Percentiles rank a stretch among this genome's conserved stretches.
Conservation (phyloP, 1,140 invertebrate species). For the Magallana angulata region DNA sequence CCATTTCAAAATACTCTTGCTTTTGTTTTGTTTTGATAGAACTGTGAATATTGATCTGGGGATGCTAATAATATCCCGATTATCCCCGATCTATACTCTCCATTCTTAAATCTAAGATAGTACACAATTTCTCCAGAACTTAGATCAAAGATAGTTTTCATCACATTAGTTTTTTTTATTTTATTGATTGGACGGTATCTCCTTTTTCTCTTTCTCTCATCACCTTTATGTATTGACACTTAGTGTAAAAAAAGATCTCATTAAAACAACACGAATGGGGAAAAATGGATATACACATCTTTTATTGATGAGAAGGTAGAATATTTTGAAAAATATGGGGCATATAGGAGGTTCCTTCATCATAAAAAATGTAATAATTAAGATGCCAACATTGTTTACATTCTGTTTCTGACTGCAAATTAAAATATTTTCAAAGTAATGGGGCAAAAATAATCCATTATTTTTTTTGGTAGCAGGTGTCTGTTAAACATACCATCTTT, state of each 20-base stretch:
- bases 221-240: neutral
- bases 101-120: constrained; percentile 5
- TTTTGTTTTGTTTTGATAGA: too few relatives aligned
- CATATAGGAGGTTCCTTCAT: neutral
- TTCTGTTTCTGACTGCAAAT: neutral
- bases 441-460: too few relatives aligned
- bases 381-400: neutral
- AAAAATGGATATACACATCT: neutral
- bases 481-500: too few relatives aligned
- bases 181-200: constrained; percentile 14
- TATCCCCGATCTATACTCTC: neutral
- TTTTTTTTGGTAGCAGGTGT: too few relatives aligned
- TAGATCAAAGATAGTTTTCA: constrained; percentile 7
- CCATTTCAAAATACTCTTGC: too few relatives aligned
- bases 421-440: neutral
- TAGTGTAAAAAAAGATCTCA: neutral
- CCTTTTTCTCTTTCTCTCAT: neutral
- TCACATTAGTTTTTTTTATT: neutral
- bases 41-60: neutral
- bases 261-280: neutral
- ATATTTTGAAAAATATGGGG: constrained; percentile 17
- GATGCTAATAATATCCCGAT: neutral
- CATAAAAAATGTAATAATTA: neutral
- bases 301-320: constrained; percentile 26
- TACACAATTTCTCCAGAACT: neutral